phyloP scores from a whole-genome alignment of 2,888 invertebrate species.

The Sarcophaga rosellei region DNA sequence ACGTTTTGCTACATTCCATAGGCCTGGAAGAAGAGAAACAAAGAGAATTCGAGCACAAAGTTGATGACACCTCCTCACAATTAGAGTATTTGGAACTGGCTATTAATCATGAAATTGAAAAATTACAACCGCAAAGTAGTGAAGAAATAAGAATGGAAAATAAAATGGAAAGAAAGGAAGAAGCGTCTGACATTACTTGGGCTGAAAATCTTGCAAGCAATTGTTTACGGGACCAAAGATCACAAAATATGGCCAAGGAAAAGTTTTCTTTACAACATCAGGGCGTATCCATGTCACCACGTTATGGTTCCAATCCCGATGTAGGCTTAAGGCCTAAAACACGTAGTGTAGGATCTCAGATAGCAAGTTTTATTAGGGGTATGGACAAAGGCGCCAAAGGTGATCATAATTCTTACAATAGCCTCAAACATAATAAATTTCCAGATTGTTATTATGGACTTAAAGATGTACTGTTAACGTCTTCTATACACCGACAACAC shows the following conservation, averaged over 20 bases:
- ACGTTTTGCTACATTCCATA: neutral
- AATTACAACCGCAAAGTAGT: conserved; percentile 49
- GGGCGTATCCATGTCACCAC: conserved; percentile 48
- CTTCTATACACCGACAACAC: neutral
- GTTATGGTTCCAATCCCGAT: conserved; percentile 57
- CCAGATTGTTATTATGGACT: neutral
- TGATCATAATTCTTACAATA: conserved; percentile 27
- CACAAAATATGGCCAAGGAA: conserved; percentile 60
- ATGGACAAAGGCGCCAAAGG: conserved; percentile 46
- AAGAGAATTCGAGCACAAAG: neutral
- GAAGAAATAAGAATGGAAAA: neutral
- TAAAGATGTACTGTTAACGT: neutral
- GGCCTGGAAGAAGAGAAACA: neutral
- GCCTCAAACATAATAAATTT: neutral
- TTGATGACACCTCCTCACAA: neutral
- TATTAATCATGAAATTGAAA: conserved; percentile 66
- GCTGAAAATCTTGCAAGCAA: conserved; percentile 44
- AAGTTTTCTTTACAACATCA: conserved; percentile 63
- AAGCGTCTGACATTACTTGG: conserved; percentile 52
- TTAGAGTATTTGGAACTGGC: conserved; percentile 49
- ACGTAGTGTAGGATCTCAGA: conserved; percentile 66
- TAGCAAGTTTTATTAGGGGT: conserved; percentile 2
- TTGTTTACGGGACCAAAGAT: neutral
- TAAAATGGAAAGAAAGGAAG: neutral
- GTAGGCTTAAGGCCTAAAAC: conserved; percentile 62